These are phyloP conservation scores for Helostoma temminkii DNA, from an alignment of 2,797 vertebrate genomes.

Conservation along the genomic window DNA sequence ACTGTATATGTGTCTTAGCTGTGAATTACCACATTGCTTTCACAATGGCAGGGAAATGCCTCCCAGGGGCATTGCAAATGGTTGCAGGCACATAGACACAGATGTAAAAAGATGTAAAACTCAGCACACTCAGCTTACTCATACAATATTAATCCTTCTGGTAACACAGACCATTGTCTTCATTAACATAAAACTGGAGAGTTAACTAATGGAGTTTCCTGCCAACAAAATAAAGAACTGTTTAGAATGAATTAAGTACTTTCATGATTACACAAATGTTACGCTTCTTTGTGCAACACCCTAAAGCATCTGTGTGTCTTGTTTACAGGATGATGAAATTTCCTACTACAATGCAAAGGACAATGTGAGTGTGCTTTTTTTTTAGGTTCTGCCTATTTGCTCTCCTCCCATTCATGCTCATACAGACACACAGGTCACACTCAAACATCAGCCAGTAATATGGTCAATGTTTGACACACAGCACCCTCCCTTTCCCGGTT, in stretches of 20 bases:
- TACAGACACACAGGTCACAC: conserved; percentile 39
- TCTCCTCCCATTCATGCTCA: conserved; percentile 30
- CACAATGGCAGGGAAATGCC: conserved; percentile 35
- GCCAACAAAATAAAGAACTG: conserved; percentile 25
- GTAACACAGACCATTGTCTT: conserved; percentile 22
- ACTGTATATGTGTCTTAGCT: conserved; percentile 12
- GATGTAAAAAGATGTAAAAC: conserved; percentile 32
- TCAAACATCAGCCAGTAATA: conserved; percentile 28
- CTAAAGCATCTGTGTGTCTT: conserved; percentile 37
- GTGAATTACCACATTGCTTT: conserved; percentile 30
- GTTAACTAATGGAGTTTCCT: conserved; percentile 22
- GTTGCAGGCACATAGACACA: conserved; percentile 26
- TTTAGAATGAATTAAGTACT: conserved; percentile 15
- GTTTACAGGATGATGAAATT: conserved; percentile 89
- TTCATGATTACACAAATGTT: conserved; percentile 34
- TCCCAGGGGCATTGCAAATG: conserved; percentile 46
- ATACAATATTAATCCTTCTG: conserved; percentile 33
- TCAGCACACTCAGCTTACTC: conserved; percentile 31
- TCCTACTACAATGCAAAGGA: conserved; percentile 96
- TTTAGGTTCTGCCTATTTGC: conserved; percentile 13
- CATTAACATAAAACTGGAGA: conserved; percentile 32
- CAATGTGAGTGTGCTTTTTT: conserved; percentile 82
- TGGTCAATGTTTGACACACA: conserved; percentile 7
- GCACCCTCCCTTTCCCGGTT: conserved; percentile 21
- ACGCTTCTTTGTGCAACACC: conserved; percentile 11